A percentile compares a stretch with the other conserved stretches of the same genome.
phyloP scores from a whole-genome alignment of 2,797 vertebrate genomes.

The Vespertilio murinus region DNA sequence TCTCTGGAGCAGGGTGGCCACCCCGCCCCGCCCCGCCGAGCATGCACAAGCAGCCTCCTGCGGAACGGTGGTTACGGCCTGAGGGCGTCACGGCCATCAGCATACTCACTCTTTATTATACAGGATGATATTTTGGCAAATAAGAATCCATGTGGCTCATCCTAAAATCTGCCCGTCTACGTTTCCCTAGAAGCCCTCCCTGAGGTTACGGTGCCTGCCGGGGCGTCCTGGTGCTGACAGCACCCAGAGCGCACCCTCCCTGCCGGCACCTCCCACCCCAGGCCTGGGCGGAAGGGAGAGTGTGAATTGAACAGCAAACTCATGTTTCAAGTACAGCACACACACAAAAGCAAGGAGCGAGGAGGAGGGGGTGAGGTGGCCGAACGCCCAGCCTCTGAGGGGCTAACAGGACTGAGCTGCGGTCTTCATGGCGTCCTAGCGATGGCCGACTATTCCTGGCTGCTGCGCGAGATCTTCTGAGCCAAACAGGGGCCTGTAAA shows the following conservation, averaged over 20 bases:
- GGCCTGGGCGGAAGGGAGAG: background rate
- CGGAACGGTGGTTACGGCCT: too few relatives aligned
- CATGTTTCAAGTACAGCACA: conserved; percentile 50
- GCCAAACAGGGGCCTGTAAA: conserved; percentile 10
- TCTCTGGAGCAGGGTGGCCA: too few relatives aligned
- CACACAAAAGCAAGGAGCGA: background rate
- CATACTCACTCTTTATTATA: too few relatives aligned
- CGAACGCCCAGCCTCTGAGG: background rate
- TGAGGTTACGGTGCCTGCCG: accelerated
- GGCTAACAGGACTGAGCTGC: background rate
- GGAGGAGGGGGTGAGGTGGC: background rate
- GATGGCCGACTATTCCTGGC: conserved; percentile 67
- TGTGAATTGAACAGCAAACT: conserved; percentile 16
- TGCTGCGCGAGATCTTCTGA: conserved; percentile 58
- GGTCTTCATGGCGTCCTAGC: background rate
- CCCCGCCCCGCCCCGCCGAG: too few relatives aligned
- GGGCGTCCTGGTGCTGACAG: background rate
- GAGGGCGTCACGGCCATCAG: too few relatives aligned
- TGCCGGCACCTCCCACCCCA: background rate
- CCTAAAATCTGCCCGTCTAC: background rate
- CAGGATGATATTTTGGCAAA: background rate
- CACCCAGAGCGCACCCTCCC: background rate
- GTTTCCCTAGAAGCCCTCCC: background rate
- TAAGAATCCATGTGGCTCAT: background rate
- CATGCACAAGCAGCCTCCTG: too few relatives aligned